These are phyloP conservation scores for Tragulus kanchil DNA, from an alignment of 2,113 vertebrate species.

Conservation along the genomic window DNA sequence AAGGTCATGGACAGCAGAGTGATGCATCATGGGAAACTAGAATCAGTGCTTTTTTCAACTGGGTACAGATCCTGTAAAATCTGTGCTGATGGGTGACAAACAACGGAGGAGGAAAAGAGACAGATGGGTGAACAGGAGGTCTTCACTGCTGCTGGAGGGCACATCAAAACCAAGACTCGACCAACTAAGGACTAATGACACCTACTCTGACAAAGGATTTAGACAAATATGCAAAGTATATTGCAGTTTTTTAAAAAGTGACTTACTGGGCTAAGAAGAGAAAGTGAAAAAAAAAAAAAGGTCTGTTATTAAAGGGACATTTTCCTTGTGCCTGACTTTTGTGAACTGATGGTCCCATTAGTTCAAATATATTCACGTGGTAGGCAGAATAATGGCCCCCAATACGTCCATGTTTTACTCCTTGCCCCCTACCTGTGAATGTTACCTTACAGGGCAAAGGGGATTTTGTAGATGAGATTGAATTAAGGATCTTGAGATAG, in stretches of 20 bases:
- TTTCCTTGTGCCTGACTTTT: background rate
- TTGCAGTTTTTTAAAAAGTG: background rate
- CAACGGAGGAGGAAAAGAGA: background rate
- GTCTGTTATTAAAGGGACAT: background rate
- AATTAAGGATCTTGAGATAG: conserved; percentile 13
- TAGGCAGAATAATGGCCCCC: background rate
- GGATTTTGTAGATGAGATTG: conserved; percentile 10
- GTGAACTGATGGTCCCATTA: background rate
- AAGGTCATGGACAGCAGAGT: background rate
- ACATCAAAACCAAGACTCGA: conserved; percentile 1
- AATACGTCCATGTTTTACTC: background rate
- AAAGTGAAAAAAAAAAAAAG: background rate
- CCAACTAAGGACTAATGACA: background rate
- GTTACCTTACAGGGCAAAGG: background rate
- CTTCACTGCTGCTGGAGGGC: conserved; percentile 5
- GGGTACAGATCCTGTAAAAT: background rate
- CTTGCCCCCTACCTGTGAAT: background rate
- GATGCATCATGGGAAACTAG: background rate
- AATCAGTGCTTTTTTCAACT: conserved; percentile 36
- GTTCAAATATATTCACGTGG: background rate
- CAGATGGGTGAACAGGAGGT: background rate
- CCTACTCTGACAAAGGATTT: conserved; percentile 52
- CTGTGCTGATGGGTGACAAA: conserved; percentile 16
- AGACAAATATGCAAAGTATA: conserved; percentile 30
- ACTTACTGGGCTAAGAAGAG: background rate